phyloP scores from a whole-genome alignment of 2,113 vertebrate genomes.

The Callipepla californica region DNA sequence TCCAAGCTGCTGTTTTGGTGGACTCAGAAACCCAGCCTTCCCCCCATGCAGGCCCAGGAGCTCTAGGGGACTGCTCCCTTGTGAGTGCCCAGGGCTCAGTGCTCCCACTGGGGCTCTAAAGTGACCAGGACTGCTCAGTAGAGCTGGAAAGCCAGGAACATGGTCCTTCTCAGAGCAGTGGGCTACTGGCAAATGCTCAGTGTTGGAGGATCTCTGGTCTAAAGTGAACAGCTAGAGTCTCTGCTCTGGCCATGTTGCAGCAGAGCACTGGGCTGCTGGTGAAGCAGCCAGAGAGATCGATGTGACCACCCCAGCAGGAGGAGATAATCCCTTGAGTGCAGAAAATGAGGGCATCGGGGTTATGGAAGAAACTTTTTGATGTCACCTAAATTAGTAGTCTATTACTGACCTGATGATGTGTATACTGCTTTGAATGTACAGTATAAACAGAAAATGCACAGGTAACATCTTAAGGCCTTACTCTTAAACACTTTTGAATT shows the following conservation, averaged over 20 bases:
- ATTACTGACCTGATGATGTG: accelerated
- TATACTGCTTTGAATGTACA: not conserved
- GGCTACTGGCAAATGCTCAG: not conserved
- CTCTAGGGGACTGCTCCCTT: too few relatives aligned
- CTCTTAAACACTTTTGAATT: not conserved
- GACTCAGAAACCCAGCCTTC: not conserved
- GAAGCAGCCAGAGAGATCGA: not conserved
- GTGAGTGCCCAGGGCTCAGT: not conserved
- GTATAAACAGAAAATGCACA: not conserved
- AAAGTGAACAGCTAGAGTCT: not conserved
- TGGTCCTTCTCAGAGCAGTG: not conserved
- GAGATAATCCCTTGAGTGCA: accelerated
- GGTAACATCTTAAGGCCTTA: not conserved
- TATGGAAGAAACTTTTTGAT: not conserved
- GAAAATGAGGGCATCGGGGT: not conserved
- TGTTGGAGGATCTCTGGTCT: not conserved
- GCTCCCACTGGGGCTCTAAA: not conserved
- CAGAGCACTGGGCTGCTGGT: not conserved
- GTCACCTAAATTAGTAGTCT: not conserved
- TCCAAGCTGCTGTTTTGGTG: not conserved
- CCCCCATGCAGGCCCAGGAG: not conserved
- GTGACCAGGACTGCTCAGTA: not conserved
- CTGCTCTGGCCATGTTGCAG: accelerated
- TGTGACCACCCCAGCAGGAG: accelerated
- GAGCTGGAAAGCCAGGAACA: not conserved